Conservation (phyloP, 2,797 vertebrate genomes). For the Smutsia temminckii region DNA sequence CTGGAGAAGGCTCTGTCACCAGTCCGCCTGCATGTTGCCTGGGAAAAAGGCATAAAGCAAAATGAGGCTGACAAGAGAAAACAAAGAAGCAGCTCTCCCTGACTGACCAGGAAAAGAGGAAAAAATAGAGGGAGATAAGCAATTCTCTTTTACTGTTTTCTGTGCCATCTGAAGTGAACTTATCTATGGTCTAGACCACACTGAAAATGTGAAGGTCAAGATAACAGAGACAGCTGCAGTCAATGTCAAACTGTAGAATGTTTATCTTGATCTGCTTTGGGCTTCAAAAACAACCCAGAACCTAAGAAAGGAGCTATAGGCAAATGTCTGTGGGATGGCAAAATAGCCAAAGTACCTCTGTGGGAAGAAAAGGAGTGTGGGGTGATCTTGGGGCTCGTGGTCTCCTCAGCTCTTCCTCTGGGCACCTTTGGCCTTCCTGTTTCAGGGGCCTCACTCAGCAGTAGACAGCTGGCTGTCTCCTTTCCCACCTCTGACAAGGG, state of each 20-base stretch:
- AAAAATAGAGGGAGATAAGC: slow-evolving; percentile 49
- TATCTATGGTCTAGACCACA: slow-evolving; percentile 68
- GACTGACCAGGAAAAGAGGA: not conserved
- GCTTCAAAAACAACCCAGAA: not conserved
- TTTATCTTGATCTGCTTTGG: slow-evolving; percentile 61
- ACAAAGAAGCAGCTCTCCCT: not conserved
- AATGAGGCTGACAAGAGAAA: not conserved
- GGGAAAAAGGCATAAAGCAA: not conserved
- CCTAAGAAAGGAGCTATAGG: not conserved
- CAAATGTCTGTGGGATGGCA: not conserved
- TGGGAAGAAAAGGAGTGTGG: not conserved
- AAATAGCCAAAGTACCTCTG: not conserved
- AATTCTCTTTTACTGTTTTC: slow-evolving; percentile 60
- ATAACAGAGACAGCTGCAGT: slow-evolving; percentile 66
- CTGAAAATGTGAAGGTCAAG: slow-evolving; percentile 70
- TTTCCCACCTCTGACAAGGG: not conserved
- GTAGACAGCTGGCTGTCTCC: not conserved
- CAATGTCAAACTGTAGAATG: slow-evolving; percentile 72
- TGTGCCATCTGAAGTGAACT: slow-evolving; percentile 49
- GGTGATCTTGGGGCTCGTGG: not conserved
- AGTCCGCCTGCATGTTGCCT: not conserved
- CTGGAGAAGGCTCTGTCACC: not conserved
- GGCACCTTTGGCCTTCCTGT: not conserved
- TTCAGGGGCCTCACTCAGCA: not conserved
- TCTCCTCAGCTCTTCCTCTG: not conserved